Evolutionary conservation across 2,797 vertebrate species (phyloP).

Genomic region (Pelodytes ibericus): DNA sequence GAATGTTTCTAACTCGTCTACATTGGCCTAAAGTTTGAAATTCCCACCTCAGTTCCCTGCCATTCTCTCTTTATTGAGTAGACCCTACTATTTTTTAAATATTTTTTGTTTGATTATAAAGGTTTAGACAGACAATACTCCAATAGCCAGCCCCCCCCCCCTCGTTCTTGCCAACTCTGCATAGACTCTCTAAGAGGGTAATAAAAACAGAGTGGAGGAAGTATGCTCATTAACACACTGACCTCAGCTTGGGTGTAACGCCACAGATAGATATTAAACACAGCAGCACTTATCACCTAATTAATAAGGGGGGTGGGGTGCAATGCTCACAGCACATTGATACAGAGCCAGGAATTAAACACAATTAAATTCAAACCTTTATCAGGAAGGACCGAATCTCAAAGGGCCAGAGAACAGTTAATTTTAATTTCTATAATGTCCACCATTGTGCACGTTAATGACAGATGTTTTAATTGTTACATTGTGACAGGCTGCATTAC

Average conservation of each 20-base stretch:
- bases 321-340: background rate
- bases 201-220: slow-evolving; percentile 45
- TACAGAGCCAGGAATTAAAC: background rate
- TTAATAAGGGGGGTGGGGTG: slow-evolving; percentile 22
- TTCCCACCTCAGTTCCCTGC: no score
- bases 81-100: no score
- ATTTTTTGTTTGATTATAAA: no score
- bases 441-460: background rate
- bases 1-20: no score
- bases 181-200: slow-evolving; percentile 9
- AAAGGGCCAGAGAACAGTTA: background rate
- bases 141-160: no score
- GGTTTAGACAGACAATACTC: no score
- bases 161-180: no score
- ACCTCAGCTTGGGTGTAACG: slow-evolving; percentile 48
- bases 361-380: background rate
- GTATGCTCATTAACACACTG: slow-evolving; percentile 47
- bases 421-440: background rate
- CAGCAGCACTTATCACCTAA: slow-evolving; percentile 34
- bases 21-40: no score
- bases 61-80: no score
- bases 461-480: background rate
- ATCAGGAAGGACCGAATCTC: background rate
- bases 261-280: slow-evolving; percentile 30
- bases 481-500: no score